Percentiles rank a stretch among this genome's conserved stretches.
These are phyloP conservation scores for Hydroisotoma schaefferi DNA, from an alignment of 2,888 invertebrate species.

Conservation along the genomic window DNA sequence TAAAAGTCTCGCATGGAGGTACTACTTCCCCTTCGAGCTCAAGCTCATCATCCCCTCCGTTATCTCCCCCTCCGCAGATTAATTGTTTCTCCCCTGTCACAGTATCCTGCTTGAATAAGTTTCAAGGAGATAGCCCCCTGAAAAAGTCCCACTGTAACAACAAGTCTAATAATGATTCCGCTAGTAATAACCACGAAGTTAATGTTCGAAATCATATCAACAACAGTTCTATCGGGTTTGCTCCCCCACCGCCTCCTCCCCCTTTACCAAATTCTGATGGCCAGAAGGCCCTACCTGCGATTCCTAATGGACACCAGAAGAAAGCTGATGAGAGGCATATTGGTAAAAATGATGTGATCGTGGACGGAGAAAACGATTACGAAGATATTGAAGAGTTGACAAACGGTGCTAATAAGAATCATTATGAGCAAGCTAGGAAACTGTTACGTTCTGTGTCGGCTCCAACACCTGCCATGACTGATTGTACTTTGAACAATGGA, in stretches of 20 bases:
- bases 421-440: slow-evolving; percentile 32
- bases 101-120: slow-evolving; percentile 24
- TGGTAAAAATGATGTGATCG: slow-evolving; percentile 11
- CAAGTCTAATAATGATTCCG: not conserved
- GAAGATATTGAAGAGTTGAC: slow-evolving; percentile 72
- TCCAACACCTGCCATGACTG: slow-evolving; percentile 32
- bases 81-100: not conserved
- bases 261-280: slow-evolving; percentile 37
- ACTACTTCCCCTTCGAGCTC: slow-evolving; percentile 30
- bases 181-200: not conserved
- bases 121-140: slow-evolving; percentile 22
- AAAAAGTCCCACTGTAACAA: not conserved
- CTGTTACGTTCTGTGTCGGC: slow-evolving; percentile 35
- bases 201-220: slow-evolving; percentile 25
- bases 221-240: slow-evolving; percentile 24
- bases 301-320: slow-evolving; percentile 10
- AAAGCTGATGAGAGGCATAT: slow-evolving; percentile 15
- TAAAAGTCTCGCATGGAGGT: slow-evolving; percentile 25
- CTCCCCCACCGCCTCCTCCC: slow-evolving; percentile 48
- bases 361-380: slow-evolving; percentile 59
- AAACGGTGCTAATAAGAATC: slow-evolving; percentile 25
- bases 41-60: slow-evolving; percentile 34
- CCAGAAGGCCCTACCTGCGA: slow-evolving; percentile 21
- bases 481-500: not conserved
- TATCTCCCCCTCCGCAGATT: slow-evolving; percentile 27